Conservation (phyloP, 2,888 invertebrate genomes). For the Cerastis rubricosa region DNA sequence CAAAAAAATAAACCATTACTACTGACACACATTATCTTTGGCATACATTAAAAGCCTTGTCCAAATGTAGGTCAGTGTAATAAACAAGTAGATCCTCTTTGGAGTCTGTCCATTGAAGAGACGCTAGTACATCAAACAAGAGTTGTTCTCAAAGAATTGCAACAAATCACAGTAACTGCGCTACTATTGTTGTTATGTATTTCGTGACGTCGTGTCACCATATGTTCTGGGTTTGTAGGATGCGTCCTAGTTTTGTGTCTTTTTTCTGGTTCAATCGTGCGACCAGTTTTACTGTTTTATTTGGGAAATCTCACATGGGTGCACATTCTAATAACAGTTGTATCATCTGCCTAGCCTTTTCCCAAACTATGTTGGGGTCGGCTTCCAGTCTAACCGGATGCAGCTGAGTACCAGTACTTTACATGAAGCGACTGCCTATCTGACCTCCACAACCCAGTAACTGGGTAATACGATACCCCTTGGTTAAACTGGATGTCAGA, state of each 20-base stretch:
- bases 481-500: no score
- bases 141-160: conserved; percentile 60
- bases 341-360: no score
- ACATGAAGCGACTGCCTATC: no score
- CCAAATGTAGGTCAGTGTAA: conserved; percentile 43
- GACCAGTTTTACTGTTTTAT: not conserved
- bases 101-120: conserved; percentile 54
- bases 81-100: conserved; percentile 43
- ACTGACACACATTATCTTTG: conserved; percentile 42
- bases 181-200: conserved; percentile 50
- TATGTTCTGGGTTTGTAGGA: conserved; percentile 41
- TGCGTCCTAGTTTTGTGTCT: conserved; percentile 21
- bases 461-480: no score
- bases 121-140: conserved; percentile 55
- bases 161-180: conserved; percentile 65
- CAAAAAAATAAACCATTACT: conserved; percentile 31
- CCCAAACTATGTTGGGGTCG: no score
- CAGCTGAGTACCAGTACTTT: no score
- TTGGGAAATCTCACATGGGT: not conserved
- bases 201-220: conserved; percentile 51
- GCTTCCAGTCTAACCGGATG: no score
- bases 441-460: no score
- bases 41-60: conserved; percentile 46
- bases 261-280: not conserved
- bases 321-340: not conserved